Base-by-base conservation (phyloP, 2,888 invertebrate genomes). In the Meiosimyza platycephala region DNA sequence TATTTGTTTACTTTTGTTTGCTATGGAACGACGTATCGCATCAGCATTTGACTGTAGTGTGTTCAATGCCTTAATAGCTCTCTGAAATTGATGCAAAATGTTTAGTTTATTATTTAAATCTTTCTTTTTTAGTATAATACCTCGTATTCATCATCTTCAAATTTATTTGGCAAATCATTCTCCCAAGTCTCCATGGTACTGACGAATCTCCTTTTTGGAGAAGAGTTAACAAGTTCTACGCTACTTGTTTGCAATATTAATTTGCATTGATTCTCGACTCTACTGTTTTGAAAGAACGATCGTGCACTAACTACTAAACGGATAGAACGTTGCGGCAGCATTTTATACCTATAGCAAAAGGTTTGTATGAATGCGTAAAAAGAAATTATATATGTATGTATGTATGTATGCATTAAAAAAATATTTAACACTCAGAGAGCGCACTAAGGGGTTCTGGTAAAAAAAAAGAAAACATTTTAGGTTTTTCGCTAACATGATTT, bases 1-100 rank as follows among this genome's bases (percentile, higher is more conserved):
- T 22, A 78, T 74, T 4, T 76, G 60, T 28, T 78, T 79, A 9
- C 67, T 72, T 69, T 89, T 89, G 74, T 86, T 86, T 2, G 72
- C 76, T 22, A 83, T 78, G 2, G 85, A 79, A 77, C 89, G 89
- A 75, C 89, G 89, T 78, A 93, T 88, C 75, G 89, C 88, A 0
- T 89, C 88, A 40, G 91, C 91, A 85, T 95, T 95, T 52, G 93
- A 92, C 85, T 95, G 95, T 11, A 95, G 87, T 0, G 86, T 86
- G 81, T 94, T 94, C 33, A 96, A 87, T 64, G 91, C 89, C 71
- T 88, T 86, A 2, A 95, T 89, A 48, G 94, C 92, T 77, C 91
- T 91, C 95, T 95, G 74, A 50, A 65, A 70, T 12, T 55, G 18
- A 22, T 11, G 9, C 9, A 40, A 40, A 40, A 40, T 40, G 9